Evolutionary conservation across 2,888 invertebrate species (phyloP).

Genomic region (Linhomoeus sp.): DNA sequence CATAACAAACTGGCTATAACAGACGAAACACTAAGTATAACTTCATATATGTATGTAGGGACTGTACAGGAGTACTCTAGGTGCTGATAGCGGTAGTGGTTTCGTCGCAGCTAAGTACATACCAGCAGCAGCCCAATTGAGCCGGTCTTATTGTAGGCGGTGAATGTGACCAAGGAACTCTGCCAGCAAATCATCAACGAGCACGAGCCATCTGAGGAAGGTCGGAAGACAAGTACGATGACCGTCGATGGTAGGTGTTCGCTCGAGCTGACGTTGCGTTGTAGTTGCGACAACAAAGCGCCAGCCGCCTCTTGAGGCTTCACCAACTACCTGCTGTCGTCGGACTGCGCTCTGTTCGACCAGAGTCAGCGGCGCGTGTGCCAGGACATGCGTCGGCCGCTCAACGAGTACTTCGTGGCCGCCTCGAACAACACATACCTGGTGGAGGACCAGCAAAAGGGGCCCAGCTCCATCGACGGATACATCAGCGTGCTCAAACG

Average conservation of each 20-base stretch:
- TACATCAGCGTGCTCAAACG: slow-evolving; percentile 35
- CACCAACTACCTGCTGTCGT: slow-evolving; percentile 30
- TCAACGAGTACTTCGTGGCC: slow-evolving; percentile 37
- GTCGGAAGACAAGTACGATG: slow-evolving; percentile 34
- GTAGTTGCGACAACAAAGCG: too few relatives aligned
- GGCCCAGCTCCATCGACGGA: slow-evolving; percentile 37
- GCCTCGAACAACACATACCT: slow-evolving; percentile 37
- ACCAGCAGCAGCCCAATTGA: too few relatives aligned
- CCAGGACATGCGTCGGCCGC: slow-evolving; percentile 39
- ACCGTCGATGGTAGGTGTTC: slow-evolving; percentile 38
- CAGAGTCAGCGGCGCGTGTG: slow-evolving; percentile 31
- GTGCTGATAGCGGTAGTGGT: too few relatives aligned
- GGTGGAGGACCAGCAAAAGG: slow-evolving; percentile 38
- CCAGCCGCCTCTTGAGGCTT: slow-evolving; percentile 29
- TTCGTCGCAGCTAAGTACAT: neutral
- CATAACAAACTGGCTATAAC: too few relatives aligned
- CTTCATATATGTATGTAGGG: too few relatives aligned
- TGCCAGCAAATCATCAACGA: slow-evolving; percentile 37
- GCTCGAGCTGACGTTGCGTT: too few relatives aligned
- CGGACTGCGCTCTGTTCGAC: slow-evolving; percentile 38
- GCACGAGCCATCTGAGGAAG: slow-evolving; percentile 39
- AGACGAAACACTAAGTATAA: neutral
- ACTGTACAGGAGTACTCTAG: too few relatives aligned
- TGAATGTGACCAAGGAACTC: slow-evolving; percentile 35
- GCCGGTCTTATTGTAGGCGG: slow-evolving; percentile 32